Evolutionary conservation across 2,888 invertebrate species (phyloP).

Genomic region (Artemia sp.): DNA sequence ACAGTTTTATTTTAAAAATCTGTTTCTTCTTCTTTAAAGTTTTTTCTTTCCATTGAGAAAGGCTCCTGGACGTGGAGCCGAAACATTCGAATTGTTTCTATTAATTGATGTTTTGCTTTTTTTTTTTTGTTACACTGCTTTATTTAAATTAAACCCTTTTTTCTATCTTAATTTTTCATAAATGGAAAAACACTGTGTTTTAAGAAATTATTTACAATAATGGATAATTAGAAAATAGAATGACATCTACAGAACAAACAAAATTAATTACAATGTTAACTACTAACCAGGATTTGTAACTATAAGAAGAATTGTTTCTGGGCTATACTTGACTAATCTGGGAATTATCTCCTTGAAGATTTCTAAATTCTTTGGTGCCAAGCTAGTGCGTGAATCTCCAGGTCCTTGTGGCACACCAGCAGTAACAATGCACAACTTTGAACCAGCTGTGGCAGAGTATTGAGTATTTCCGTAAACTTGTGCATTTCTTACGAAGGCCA

Average conservation of each 20-base stretch:
- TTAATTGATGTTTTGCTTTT: too few relatives aligned
- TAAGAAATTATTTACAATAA: not conserved
- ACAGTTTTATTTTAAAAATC: too few relatives aligned
- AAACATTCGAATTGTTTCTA: too few relatives aligned
- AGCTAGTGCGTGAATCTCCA: slow-evolving; percentile 65
- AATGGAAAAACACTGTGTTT: too few relatives aligned
- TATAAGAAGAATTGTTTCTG: slow-evolving; percentile 63
- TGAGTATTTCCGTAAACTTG: slow-evolving; percentile 59
- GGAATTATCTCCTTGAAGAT: slow-evolving; percentile 73
- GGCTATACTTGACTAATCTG: slow-evolving; percentile 59
- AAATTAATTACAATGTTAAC: not conserved
- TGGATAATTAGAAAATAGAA: too few relatives aligned
- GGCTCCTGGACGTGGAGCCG: too few relatives aligned
- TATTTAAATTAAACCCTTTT: too few relatives aligned
- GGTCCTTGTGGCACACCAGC: slow-evolving; percentile 83
- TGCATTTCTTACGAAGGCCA: slow-evolving; percentile 60
- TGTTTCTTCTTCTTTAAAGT: too few relatives aligned
- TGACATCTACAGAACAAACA: not conserved
- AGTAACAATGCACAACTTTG: slow-evolving; percentile 68
- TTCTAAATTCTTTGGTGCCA: slow-evolving; percentile 78
- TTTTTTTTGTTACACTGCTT: not conserved
- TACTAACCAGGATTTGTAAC: slow-evolving; percentile 60
- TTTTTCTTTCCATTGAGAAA: too few relatives aligned
- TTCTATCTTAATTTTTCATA: too few relatives aligned
- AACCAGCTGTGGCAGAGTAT: slow-evolving; percentile 56